Conservation (phyloP, 92 coral and sea anemone species). For the Epizoanthus illoricatus region DNA sequence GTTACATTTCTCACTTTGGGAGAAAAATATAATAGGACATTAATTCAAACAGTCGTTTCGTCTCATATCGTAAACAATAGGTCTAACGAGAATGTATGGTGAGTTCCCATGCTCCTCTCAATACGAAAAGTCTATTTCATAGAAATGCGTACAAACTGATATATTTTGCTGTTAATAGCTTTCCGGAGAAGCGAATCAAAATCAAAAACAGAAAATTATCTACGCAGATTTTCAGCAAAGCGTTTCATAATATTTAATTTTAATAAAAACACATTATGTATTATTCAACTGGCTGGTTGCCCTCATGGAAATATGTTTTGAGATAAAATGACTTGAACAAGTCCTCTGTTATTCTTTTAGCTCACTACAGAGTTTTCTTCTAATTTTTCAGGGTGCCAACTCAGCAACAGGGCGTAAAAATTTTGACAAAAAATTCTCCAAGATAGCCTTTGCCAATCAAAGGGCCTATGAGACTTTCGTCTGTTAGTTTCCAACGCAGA, state of each 20-base stretch:
- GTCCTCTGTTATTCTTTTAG: too few relatives aligned
- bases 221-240: slow-evolving; percentile 21
- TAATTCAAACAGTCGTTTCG: slow-evolving; percentile 17
- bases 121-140: background rate
- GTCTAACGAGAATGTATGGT: slow-evolving; percentile 21
- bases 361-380: too few relatives aligned
- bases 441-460: too few relatives aligned
- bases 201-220: slow-evolving; percentile 13
- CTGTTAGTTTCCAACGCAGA: slow-evolving; percentile 1
- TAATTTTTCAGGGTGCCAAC: too few relatives aligned
- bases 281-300: too few relatives aligned
- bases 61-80: slow-evolving; percentile 30
- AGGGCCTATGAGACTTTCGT: background rate
- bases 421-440: too few relatives aligned
- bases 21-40: slow-evolving; percentile 22
- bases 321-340: too few relatives aligned
- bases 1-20: slow-evolving; percentile 38
- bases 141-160: slow-evolving; percentile 11
- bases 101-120: slow-evolving; percentile 24
- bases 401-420: too few relatives aligned
- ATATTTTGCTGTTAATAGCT: slow-evolving; percentile 15
- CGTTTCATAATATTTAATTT: background rate
- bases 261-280: too few relatives aligned
- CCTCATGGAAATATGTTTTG: too few relatives aligned
- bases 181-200: slow-evolving; percentile 35